Conservation (phyloP, 2,113 vertebrate species). For the Empidonax traillii region DNA sequence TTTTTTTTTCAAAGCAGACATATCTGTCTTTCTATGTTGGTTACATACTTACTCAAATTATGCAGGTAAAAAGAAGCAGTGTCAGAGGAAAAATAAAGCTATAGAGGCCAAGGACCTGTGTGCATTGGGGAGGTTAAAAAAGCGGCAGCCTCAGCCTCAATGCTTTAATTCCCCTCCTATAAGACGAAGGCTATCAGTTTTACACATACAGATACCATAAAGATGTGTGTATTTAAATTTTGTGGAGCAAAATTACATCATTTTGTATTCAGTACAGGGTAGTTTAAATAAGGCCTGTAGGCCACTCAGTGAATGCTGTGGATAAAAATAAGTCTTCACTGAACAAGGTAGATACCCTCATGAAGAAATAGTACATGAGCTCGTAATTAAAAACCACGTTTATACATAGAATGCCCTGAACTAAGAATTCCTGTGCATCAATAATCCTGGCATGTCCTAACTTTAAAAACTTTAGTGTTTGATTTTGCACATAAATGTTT, state of each 20-base stretch:
- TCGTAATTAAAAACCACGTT: not conserved
- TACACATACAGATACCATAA: not conserved
- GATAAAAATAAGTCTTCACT: not conserved
- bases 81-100: not conserved
- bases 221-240: not conserved
- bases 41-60: not conserved
- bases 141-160: not conserved
- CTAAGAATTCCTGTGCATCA: not conserved
- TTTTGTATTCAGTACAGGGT: not conserved
- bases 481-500: not conserved
- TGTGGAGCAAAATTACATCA: not conserved
- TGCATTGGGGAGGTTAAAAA: not conserved
- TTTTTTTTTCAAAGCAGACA: not conserved
- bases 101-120: not conserved
- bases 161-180: not conserved
- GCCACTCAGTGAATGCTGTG: not conserved
- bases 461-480: not conserved
- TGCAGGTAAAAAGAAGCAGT: not conserved
- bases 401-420: not conserved
- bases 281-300: not conserved
- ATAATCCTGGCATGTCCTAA: not conserved
- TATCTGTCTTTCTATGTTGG: not conserved
- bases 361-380: not conserved
- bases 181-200: not conserved
- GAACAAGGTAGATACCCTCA: not conserved